Evolutionary conservation across 2,113 vertebrate genomes (phyloP).

Genomic region (Campylomormyrus tamandua): DNA sequence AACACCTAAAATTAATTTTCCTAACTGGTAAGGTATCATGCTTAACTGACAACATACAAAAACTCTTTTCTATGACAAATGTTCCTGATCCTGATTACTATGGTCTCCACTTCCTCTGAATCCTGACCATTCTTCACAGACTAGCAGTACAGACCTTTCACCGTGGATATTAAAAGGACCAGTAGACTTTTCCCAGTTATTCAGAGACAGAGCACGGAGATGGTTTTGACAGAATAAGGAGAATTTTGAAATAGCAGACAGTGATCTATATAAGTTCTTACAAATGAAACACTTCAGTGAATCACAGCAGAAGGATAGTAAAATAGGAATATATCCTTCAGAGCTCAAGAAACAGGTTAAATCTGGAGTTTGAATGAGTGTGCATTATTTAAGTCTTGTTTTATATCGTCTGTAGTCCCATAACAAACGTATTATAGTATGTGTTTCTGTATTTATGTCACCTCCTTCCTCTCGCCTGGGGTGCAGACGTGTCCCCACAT

Average conservation of each 20-base stretch:
- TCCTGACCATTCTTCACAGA: neutral
- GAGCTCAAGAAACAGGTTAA: neutral
- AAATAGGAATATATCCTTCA: neutral
- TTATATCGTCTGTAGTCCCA: neutral
- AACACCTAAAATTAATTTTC: neutral
- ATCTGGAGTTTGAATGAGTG: neutral
- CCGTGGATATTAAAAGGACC: neutral
- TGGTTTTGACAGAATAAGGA: neutral
- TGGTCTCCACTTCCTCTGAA: neutral
- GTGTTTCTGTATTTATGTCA: neutral
- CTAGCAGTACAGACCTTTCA: neutral
- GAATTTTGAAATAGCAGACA: neutral
- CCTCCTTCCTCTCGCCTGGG: neutral
- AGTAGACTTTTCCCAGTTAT: neutral
- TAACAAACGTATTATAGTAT: neutral
- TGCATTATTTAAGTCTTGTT: neutral
- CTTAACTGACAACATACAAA: neutral
- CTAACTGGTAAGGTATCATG: neutral
- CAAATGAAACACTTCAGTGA: neutral
- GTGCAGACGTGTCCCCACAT: neutral
- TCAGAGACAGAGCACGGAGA: neutral
- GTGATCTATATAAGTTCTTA: neutral
- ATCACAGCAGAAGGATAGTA: neutral
- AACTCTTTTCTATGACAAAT: neutral
- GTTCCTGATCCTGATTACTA: neutral